Base-by-base conservation (phyloP, 1,140 invertebrate species). In the Caenorhabditis tropicalis region DNA sequence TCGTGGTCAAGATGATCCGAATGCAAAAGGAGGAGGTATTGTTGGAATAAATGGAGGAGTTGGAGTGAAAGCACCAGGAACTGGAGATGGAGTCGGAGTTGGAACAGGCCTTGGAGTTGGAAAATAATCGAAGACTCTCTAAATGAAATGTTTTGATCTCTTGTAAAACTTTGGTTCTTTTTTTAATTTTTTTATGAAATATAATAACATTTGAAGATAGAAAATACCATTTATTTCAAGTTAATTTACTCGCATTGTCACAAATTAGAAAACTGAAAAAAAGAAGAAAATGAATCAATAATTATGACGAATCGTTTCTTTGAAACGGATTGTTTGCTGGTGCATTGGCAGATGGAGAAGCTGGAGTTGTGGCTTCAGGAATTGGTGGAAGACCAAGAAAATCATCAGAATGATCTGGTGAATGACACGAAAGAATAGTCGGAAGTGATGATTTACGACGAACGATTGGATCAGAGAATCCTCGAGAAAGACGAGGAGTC, bases 41-140 rank as follows among this genome's bases (percentile, higher is more conserved):
- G 81, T 88, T 49, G 87, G 87, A 46, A 82, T 88, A 12, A 81
- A 49, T 49, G 86, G 87, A 39, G 87, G 87, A 49, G 87, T 88
- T 49, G 87, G 87, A 48, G 87, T 88, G 1, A 84, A 87, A 80
- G 86, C 81, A 16, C 81, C 81, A 24, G 86, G 85, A 46, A 58
- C 82, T 80, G 86, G 86, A 33, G 65, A 74, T 74, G 60, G 60
- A 16, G 83, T 87, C 36, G 86, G 86, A 29, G 86, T 87, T 39
- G 85, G 82, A 1, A 56, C 84, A 19, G 86, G 86, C 0, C 31
- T 87, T 33, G 86, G 86, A 65, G 85, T 87, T 27, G 85, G 86
- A 86, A 84, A 84, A 31, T 84, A 46, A 49, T 4, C 31, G 36
- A 29, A 56, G 16, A 2, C 58, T 15, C 39, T 31, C 12, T 43